phyloP scores from a whole-genome alignment of 2,113 vertebrate genomes.

The Gnathonemus echidnorhynchus region DNA sequence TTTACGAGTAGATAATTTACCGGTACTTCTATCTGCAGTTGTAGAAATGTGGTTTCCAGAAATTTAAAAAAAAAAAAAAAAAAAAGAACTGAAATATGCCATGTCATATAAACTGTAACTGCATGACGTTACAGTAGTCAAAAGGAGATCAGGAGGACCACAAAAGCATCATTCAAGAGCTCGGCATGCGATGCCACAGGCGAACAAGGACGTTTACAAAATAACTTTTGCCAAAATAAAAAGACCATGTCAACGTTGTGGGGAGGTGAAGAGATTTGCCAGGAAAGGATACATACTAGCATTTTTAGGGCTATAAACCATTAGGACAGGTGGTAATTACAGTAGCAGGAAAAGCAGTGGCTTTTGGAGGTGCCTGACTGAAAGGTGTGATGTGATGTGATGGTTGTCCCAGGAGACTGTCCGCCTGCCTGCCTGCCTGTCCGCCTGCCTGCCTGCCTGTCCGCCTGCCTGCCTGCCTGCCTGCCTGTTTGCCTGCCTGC shows the following conservation, averaged over 20 bases:
- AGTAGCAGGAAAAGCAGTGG: not conserved
- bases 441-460: not conserved
- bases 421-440: not conserved
- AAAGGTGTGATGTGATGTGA: slow-evolving; percentile 7
- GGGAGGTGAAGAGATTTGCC: slow-evolving; percentile 8
- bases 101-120: slow-evolving; percentile 1
- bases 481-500: too few species aligned
- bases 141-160: not conserved
- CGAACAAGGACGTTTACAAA: not conserved
- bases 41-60: not conserved
- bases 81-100: slow-evolving; percentile 4
- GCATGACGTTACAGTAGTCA: not conserved
- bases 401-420: not conserved
- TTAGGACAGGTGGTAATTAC: slow-evolving; percentile 7
- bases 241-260: not conserved
- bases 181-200: not conserved
- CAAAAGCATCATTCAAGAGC: not conserved
- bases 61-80: not conserved
- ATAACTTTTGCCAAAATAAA: not conserved
- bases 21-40: slow-evolving; percentile 10
- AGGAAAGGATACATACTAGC: not conserved
- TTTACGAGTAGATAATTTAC: slow-evolving; percentile 14
- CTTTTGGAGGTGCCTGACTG: not conserved
- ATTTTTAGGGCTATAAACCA: slow-evolving; percentile 15
- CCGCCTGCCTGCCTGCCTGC: too few species aligned